Conservation (phyloP, 2,888 invertebrate species). For the Coelinius sp. region DNA sequence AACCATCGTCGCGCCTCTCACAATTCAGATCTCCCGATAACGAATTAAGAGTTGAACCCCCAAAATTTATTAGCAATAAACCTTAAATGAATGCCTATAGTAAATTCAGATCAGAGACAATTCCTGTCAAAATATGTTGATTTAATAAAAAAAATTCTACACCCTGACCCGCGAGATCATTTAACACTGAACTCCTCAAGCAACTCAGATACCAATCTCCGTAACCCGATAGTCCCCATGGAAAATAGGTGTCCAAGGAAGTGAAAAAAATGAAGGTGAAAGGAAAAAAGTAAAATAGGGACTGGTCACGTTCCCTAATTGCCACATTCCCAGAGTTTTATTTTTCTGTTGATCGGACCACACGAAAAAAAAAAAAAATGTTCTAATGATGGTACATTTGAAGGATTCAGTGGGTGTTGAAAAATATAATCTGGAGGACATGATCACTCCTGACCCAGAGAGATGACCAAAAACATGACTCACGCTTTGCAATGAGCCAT, state of each 20-base stretch:
- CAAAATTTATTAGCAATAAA: slow-evolving; percentile 26
- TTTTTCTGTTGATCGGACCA: slow-evolving; percentile 51
- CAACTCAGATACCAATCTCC: slow-evolving; percentile 10
- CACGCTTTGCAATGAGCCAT: not conserved
- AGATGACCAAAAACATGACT: not conserved
- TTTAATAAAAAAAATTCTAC: not conserved
- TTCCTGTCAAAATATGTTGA: slow-evolving; percentile 13
- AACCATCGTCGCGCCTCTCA: not conserved
- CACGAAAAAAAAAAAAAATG: not conserved
- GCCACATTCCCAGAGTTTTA: slow-evolving; percentile 55
- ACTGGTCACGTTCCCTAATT: slow-evolving; percentile 65
- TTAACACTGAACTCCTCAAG: not conserved
- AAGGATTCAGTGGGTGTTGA: not conserved
- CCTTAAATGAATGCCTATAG: slow-evolving; percentile 14
- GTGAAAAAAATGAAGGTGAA: not conserved
- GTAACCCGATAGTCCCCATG: slow-evolving; percentile 28
- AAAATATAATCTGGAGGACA: not conserved
- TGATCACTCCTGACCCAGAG: not conserved
- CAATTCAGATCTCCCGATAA: not conserved
- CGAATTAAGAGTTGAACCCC: not conserved
- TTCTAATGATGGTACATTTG: not conserved
- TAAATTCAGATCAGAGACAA: slow-evolving; percentile 27
- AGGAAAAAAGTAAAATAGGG: slow-evolving; percentile 10
- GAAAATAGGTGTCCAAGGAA: slow-evolving; percentile 16
- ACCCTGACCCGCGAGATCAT: slow-evolving; percentile 11